A percentile compares a stretch with the other conserved stretches of the same genome.
These are phyloP conservation scores for Malurus melanocephalus DNA, from an alignment of 2,113 vertebrate genomes.

Conservation along the genomic window DNA sequence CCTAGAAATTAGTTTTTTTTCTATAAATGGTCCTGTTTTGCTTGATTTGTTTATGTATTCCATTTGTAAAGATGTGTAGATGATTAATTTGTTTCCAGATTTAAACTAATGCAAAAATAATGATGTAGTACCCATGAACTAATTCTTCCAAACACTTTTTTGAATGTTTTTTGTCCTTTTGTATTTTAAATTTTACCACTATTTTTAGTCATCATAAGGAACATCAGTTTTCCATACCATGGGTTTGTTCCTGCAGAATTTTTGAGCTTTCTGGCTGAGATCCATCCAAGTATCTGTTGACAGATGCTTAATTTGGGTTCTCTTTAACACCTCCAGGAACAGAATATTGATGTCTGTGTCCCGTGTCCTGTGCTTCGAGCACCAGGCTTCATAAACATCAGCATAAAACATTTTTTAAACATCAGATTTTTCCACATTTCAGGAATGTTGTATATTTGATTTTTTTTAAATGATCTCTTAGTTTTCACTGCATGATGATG, in stretches of 20 bases:
- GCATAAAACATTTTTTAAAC: neutral
- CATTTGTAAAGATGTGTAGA: neutral
- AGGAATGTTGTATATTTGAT: neutral
- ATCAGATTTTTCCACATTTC: neutral
- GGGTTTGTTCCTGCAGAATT: neutral
- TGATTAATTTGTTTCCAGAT: neutral
- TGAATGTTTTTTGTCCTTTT: neutral
- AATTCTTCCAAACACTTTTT: neutral
- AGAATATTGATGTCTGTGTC: conserved; percentile 4
- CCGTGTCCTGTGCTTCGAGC: neutral
- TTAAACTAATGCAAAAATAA: neutral
- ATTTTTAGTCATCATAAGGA: neutral
- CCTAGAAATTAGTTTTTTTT: neutral
- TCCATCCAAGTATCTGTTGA: conserved; percentile 14
- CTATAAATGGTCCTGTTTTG: neutral
- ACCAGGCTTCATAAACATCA: neutral
- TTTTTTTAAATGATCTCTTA: neutral
- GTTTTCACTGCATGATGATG: neutral
- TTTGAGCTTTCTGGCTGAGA: conserved; percentile 2
- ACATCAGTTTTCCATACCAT: neutral
- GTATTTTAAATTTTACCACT: neutral
- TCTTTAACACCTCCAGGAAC: conserved; percentile 25
- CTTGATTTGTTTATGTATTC: neutral
- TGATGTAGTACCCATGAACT: neutral
- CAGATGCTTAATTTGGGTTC: conserved; percentile 41